Percentiles rank a stretch among this genome's conserved stretches.
Evolutionary conservation across 2,113 vertebrate species (phyloP).

Genomic region (Ctenodactylus gundi): DNA sequence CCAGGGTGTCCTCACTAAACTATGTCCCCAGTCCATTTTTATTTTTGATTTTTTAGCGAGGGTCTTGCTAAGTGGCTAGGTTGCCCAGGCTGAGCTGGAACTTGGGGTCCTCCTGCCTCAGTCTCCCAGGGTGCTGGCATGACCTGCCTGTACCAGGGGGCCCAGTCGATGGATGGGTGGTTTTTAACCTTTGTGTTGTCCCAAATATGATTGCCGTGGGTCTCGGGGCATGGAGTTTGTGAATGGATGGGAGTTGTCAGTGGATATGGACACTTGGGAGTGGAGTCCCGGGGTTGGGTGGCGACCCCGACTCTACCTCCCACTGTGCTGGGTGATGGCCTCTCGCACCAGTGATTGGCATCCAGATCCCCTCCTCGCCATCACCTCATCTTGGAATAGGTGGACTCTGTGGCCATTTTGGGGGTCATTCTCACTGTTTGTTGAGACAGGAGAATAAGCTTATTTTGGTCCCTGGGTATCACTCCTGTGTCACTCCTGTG

Average conservation of each 20-base stretch:
- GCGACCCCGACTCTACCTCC: background rate
- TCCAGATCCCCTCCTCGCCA: background rate
- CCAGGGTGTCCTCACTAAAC: too few species aligned
- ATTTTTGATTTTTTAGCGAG: too few species aligned
- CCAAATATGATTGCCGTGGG: background rate
- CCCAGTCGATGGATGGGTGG: background rate
- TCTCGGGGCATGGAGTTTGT: rapidly evolving
- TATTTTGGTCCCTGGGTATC: too few species aligned
- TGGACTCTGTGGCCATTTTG: background rate
- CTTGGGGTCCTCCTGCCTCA: too few species aligned
- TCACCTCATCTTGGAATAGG: background rate
- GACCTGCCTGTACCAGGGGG: too few species aligned
- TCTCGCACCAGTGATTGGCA: too few species aligned
- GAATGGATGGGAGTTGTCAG: rapidly evolving
- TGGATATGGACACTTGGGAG: background rate
- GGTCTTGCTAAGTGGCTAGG: too few species aligned
- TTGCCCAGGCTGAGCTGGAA: too few species aligned
- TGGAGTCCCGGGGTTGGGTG: background rate
- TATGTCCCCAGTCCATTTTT: too few species aligned
- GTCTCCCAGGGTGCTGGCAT: too few species aligned
- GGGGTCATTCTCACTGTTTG: background rate
- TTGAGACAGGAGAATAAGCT: background rate
- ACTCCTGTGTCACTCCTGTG: too few species aligned
- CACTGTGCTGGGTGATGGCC: background rate
- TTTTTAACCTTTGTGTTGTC: background rate